Base-by-base conservation (phyloP, 35 echinoderm and acorn worm genomes). In the Holothuria glaberrima region DNA sequence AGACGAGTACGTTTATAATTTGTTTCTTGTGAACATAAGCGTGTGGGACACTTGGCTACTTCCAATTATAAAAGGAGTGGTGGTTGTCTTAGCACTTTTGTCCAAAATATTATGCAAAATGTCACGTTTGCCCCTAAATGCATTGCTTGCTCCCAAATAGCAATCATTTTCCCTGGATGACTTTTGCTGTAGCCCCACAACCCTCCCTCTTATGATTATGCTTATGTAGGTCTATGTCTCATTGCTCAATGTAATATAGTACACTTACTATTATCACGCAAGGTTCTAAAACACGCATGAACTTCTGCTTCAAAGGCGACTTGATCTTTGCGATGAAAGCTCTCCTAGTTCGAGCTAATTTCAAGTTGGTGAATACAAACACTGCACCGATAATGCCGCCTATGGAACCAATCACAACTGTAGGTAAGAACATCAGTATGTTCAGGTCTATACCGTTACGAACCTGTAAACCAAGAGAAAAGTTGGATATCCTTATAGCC, bases 391-490 rank as follows among this genome's bases (percentile, higher is more conserved):
- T 60, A 52, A 98, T n/a, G 46, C 95, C 95, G 12, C 95, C 95
- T 3, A 98, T 86, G 31, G 90, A 71, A 5, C 95, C 95, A 16
- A 98, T 90, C 18, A 94, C 48, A 18, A 98, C 95, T 32, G 95
- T 98, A 0, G 95, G 95, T 24, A 98, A 90, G 30, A 98, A 98
- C 92, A 98, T 94, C 38, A 98, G 77, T 28, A 98, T 98, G 83
- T 98, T 98, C 24, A 98, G 93, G 89, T 98, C 95, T 12, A 98
- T 73, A 64, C 95, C 93, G 25, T 98, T 83, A 18, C 93, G 46
- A 29, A 98, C 95, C 95, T 98, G 71, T 7, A 41, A 41, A 41
- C 7, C 2, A 4, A 41, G 36, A 41, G 36, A 41, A 7, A 41
- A 41, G 36, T 41, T 41, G n/a, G n/a, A n/a, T n/a, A n/a, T n/a